These are phyloP conservation scores for Delia radicum DNA, from an alignment of 1,140 invertebrate species.

Conservation along the genomic window DNA sequence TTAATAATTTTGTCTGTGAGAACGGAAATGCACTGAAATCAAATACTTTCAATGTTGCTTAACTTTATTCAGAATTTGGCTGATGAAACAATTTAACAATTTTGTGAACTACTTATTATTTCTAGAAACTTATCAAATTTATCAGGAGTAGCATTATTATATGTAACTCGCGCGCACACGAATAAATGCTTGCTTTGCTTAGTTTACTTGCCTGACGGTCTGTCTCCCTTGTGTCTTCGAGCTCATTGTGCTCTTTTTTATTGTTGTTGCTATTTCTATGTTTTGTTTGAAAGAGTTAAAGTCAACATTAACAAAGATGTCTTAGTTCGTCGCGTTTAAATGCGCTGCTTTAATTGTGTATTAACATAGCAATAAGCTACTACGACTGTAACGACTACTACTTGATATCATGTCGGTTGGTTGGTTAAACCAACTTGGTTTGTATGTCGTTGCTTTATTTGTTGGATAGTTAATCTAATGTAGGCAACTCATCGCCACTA, in stretches of 20 bases:
- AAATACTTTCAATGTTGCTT: no score
- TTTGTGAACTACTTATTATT: no score
- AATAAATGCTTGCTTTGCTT: slow-evolving; percentile 2
- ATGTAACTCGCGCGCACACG: slow-evolving; percentile 32
- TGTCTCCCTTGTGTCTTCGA: background rate
- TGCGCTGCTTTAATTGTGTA: background rate
- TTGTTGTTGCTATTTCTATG: background rate
- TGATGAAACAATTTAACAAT: no score
- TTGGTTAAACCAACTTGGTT: background rate
- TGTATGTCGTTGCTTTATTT: background rate
- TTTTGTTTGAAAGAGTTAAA: slow-evolving; percentile 10
- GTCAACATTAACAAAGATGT: slow-evolving; percentile 16
- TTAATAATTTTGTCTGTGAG: no score
- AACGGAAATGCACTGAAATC: no score
- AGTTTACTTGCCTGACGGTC: background rate
- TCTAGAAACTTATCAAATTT: no score
- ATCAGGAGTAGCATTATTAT: no score
- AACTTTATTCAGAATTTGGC: no score
- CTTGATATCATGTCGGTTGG: background rate
- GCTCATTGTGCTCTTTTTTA: background rate
- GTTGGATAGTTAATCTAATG: slow-evolving; percentile 20
- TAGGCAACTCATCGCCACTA: slow-evolving; percentile 19
- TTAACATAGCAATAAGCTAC: background rate
- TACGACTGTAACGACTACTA: background rate
- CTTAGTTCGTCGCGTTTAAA: background rate